phyloP scores from a whole-genome alignment of 1,140 invertebrate genomes.

The Conus ventricosus region DNA sequence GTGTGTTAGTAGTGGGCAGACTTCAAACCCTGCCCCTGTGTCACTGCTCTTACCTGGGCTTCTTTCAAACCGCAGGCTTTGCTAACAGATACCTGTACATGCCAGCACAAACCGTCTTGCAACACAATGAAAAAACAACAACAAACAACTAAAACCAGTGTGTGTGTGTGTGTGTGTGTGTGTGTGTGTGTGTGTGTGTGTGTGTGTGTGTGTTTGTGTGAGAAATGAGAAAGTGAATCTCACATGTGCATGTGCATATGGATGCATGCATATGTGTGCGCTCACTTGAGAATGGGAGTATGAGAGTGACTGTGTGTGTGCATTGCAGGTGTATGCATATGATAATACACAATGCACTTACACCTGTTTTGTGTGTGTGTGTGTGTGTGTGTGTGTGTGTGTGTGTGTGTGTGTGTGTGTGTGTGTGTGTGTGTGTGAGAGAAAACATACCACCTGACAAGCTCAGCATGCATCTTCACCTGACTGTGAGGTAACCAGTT shows the following conservation, averaged over 20 bases:
- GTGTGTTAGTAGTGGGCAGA: too few relatives aligned
- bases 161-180: background rate
- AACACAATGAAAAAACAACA: too few relatives aligned
- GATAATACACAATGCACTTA: too few relatives aligned
- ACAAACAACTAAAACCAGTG: too few relatives aligned
- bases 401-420: background rate
- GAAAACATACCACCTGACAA: background rate
- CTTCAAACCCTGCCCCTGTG: too few relatives aligned
- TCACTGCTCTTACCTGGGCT: too few relatives aligned
- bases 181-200: constrained; percentile 9
- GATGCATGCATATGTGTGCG: background rate
- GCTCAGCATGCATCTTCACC: background rate
- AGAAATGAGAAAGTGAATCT: too few relatives aligned
- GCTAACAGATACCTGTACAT: too few relatives aligned
- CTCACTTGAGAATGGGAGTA: too few relatives aligned
- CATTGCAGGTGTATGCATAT: background rate
- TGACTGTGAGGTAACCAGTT: too few relatives aligned
- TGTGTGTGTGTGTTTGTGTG: background rate
- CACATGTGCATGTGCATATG: background rate
- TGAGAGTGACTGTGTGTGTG: background rate
- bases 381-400: background rate
- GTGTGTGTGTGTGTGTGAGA: background rate
- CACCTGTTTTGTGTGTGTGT: background rate
- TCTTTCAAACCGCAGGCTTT: too few relatives aligned
- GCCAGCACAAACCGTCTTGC: too few relatives aligned